phyloP scores from a whole-genome alignment of 2,888 invertebrate genomes.

The Spatulosminthurus flaviceps region DNA sequence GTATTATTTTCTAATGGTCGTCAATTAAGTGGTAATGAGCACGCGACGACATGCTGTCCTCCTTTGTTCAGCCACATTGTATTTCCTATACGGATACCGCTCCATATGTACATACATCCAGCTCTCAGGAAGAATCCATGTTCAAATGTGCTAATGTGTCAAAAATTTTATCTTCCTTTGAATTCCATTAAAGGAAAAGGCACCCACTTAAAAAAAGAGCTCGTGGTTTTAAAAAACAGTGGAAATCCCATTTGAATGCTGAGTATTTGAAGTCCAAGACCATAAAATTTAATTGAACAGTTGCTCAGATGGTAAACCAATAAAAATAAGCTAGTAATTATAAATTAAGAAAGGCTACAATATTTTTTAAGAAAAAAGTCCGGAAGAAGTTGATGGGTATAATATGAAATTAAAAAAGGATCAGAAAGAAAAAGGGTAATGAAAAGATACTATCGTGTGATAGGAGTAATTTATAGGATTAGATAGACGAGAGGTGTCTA shows the following conservation, averaged over 20 bases:
- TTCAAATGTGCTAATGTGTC: neutral
- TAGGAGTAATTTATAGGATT: neutral
- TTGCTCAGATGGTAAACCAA: too few species aligned
- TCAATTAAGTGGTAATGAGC: constrained; percentile 56
- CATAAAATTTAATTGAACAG: too few species aligned
- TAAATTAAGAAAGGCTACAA: too few species aligned
- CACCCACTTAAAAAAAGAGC: too few species aligned
- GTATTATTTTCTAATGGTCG: constrained; percentile 42
- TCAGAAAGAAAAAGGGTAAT: constrained; percentile 23
- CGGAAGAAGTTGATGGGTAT: too few species aligned
- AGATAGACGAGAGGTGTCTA: constrained; percentile 8
- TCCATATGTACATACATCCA: too few species aligned
- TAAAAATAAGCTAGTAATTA: too few species aligned
- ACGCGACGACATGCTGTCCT: constrained; percentile 37
- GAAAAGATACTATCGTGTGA: neutral
- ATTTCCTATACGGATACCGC: neutral
- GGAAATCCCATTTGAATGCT: too few species aligned
- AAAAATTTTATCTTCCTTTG: neutral
- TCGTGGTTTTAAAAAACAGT: too few species aligned
- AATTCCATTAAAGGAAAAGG: too few species aligned
- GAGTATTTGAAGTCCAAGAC: too few species aligned
- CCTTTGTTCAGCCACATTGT: neutral
- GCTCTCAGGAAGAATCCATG: neutral
- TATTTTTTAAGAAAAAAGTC: too few species aligned
- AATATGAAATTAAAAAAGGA: neutral